These are phyloP conservation scores for Odobenus rosmarus DNA, from an alignment of 2,113 vertebrate species.

Conservation along the genomic window DNA sequence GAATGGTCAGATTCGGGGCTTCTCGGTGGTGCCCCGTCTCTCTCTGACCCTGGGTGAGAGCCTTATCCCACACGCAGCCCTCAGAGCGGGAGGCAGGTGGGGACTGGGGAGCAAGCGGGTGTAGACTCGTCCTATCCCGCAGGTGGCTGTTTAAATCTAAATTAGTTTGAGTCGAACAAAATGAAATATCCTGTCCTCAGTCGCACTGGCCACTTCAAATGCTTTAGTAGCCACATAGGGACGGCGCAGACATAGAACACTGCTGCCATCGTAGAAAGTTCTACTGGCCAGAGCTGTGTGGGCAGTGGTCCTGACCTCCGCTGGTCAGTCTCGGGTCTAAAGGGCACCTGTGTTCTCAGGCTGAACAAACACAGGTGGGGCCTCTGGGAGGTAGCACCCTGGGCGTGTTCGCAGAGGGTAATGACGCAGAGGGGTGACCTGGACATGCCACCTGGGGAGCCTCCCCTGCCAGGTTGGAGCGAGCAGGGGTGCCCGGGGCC, in stretches of 20 bases:
- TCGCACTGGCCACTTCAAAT: background rate
- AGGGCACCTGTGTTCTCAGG: background rate
- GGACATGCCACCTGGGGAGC: background rate
- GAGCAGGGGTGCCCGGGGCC: background rate
- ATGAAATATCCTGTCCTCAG: background rate
- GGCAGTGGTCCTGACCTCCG: background rate
- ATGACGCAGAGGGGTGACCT: background rate
- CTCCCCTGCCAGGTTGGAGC: background rate
- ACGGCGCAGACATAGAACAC: background rate
- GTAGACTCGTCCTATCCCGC: rapidly evolving
- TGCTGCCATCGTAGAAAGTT: background rate
- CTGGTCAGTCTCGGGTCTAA: background rate
- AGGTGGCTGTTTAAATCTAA: background rate
- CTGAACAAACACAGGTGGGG: slow-evolving; percentile 47
- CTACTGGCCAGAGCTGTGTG: background rate
- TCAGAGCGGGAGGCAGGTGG: background rate
- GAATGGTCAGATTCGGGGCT: background rate
- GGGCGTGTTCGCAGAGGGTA: background rate
- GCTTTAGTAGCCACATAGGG: background rate
- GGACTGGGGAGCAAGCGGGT: too few species aligned
- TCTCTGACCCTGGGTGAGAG: background rate
- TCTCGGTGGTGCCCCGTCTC: background rate
- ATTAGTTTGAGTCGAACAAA: background rate
- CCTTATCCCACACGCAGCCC: background rate
- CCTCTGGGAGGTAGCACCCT: background rate